Conservation (phyloP, 2,113 vertebrate genomes). For the Podarcis muralis region DNA sequence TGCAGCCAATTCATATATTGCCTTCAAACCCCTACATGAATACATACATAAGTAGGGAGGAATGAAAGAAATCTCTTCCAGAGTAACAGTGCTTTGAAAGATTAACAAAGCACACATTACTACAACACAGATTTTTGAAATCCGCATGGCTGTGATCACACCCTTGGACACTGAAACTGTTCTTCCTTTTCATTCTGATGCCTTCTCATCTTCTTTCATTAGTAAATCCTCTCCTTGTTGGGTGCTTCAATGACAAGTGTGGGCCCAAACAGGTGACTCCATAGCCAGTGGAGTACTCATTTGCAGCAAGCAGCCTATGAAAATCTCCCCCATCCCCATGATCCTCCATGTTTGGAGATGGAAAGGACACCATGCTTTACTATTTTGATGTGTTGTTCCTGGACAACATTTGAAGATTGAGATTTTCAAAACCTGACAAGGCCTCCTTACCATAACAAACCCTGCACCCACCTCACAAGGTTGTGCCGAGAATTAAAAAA, state of each 20-base stretch:
- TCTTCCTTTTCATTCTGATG: not conserved
- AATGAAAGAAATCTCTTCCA: not conserved
- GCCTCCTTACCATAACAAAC: not conserved
- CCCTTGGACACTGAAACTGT: not conserved
- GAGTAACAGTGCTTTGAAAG: not conserved
- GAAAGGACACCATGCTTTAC: not conserved
- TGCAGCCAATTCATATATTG: not conserved
- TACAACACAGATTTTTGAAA: not conserved
- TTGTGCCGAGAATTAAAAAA: not conserved
- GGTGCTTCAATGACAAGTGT: not conserved
- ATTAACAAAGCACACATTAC: not conserved
- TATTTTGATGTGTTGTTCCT: not conserved
- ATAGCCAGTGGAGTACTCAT: not conserved
- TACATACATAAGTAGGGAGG: not conserved
- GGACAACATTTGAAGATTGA: not conserved
- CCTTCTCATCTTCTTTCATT: too few relatives aligned
- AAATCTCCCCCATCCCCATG: not conserved
- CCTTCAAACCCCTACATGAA: not conserved
- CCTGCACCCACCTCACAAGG: too few relatives aligned
- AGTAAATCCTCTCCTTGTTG: not conserved
- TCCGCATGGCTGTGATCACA: not conserved
- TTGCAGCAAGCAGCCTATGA: not conserved
- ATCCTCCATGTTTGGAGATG: not conserved
- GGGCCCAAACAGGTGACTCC: not conserved
- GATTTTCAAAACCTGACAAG: not conserved